Conservation (phyloP, 2,888 invertebrate genomes). For the Thymelicus sylvestris region DNA sequence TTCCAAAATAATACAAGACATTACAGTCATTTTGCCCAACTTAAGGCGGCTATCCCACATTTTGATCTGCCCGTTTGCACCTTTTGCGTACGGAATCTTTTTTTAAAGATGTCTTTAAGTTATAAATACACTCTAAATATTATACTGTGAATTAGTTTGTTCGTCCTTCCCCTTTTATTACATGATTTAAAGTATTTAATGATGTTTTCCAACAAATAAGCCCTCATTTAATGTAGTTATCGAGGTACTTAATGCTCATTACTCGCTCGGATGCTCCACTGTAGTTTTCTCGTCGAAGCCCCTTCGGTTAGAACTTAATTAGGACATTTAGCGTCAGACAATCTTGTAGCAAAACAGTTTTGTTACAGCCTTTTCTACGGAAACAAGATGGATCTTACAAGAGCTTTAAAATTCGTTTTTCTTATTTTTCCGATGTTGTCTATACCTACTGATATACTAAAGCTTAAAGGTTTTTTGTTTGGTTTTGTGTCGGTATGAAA, state of each 20-base stretch:
- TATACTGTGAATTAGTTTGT: no score
- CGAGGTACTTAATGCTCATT: conserved; percentile 23
- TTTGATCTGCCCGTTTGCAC: no score
- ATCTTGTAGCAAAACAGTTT: conserved; percentile 24
- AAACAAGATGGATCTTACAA: not conserved
- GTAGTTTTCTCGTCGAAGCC: conserved; percentile 17
- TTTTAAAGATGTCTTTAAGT: no score
- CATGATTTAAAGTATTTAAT: not conserved
- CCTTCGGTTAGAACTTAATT: conserved; percentile 10
- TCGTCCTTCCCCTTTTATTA: not conserved
- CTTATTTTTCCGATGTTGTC: not conserved
- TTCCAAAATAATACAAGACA: no score
- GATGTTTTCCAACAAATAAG: conserved; percentile 6
- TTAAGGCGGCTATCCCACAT: no score
- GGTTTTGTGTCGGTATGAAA: no score
- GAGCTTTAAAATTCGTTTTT: not conserved
- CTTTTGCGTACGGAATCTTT: no score
- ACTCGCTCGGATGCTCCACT: not conserved
- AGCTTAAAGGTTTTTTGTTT: no score
- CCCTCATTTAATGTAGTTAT: not conserved
- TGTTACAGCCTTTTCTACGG: not conserved
- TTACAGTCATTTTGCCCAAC: no score
- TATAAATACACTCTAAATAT: no score
- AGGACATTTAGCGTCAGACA: conserved; percentile 38
- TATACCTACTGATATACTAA: no score